Base-by-base conservation (phyloP, 2,113 vertebrate genomes). In the Strigops habroptila region DNA sequence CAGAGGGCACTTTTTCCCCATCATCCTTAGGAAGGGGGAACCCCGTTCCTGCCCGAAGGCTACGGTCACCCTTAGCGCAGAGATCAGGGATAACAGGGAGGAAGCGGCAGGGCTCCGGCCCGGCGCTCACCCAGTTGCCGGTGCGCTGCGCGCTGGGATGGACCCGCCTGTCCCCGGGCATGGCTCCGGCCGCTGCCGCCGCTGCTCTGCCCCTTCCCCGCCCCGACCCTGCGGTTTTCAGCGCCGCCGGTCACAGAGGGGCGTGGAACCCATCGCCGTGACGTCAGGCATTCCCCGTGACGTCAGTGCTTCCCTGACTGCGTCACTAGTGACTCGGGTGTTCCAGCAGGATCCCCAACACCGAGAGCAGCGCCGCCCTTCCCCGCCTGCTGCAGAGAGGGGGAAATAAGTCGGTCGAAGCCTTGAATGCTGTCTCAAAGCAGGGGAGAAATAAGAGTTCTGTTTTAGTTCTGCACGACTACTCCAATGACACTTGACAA, bases 61-160 rank as follows among this genome's bases (percentile, higher is more conserved):
- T 30, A 9, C 17, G n/a, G 9, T 5, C 23, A 28, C 48, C 7
- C 55, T 41, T 2, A 43, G 19, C 16, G 1, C 0, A 17, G 35
- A 31, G 6, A 7, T 49, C 4, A 35, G 28, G 53, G 53, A 6
- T 23, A 5, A 44, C 3, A 3, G 0, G 6, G 24, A 30, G 57
- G 3, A 4, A 22, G 7, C 1, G 1, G 21, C 33, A 59, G 24
- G n/a, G 63, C 8, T 30, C 18, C 14, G 9, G 2, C 41, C 5
- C 0, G 1, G 18, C 18, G 51, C 98, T 98, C 95, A 99, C 98
- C 98, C 98, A 99, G 84, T 96, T 90, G 4, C 97, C 97, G 18
- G 97, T 71, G 14, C 33, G 88, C 25, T 91, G 81, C 8, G 88
- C 67, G 44, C 93, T 73, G 31, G 59, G 91, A 14, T 96, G 96